Evolutionary conservation across 2,113 vertebrate species (phyloP).

Genomic region (Cercopithecus mona): DNA sequence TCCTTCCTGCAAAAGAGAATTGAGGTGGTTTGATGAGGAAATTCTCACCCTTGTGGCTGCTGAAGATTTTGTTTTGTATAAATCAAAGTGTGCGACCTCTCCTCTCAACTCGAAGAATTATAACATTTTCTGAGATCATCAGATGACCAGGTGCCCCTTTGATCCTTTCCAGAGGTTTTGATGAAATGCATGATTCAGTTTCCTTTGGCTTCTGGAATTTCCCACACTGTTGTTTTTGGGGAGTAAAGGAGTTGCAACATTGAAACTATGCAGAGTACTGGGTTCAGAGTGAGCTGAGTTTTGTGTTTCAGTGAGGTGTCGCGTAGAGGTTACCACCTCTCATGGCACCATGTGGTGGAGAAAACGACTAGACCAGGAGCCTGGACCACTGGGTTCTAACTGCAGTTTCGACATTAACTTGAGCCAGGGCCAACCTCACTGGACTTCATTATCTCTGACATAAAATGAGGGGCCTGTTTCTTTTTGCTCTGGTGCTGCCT

Average conservation of each 20-base stretch:
- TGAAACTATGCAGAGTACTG: not conserved
- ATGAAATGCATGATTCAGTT: slow-evolving; percentile 9
- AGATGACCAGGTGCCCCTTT: not conserved
- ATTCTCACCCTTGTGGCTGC: not conserved
- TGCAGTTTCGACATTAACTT: not conserved
- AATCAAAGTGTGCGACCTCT: not conserved
- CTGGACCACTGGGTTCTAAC: not conserved
- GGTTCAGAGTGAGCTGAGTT: not conserved
- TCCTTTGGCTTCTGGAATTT: not conserved
- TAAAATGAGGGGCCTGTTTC: not conserved
- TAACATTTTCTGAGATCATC: not conserved
- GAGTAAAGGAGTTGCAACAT: not conserved
- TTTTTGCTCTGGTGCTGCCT: not conserved
- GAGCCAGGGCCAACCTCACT: not conserved
- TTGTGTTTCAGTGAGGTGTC: not conserved
- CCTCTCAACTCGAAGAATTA: not conserved
- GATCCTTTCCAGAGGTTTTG: not conserved
- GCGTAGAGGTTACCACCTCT: rapidly evolving
- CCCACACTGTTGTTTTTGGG: not conserved
- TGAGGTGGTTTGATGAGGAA: not conserved
- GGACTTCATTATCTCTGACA: not conserved
- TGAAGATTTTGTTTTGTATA: not conserved
- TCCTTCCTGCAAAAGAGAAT: not conserved
- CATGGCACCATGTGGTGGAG: not conserved
- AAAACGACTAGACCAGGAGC: not conserved